Evolutionary conservation across 2,113 vertebrate species (phyloP), one percentile per base, ranked within the genome.

Genomic region (Onychorhynchus coronatus): DNA sequence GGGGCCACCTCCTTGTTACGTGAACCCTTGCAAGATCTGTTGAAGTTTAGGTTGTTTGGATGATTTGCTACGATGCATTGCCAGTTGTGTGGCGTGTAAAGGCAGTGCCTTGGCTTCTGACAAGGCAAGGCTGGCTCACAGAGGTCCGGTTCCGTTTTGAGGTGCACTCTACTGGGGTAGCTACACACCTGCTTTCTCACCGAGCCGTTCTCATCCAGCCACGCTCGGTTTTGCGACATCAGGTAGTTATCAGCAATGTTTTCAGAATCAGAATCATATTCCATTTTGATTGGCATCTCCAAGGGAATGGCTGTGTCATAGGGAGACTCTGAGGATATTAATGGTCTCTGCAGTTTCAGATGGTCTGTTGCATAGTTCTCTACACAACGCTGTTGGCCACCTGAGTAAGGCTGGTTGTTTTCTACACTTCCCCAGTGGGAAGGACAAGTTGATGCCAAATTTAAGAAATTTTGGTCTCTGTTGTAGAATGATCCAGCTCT

Each of bases 201-300:
- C 0, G 93, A 16, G 14, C 97, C 24, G 0, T 97, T 97, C 12
- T 98, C 97, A 50, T 98, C 98, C 41, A 88, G 77, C 99, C 99
- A 99, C 22, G 97, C 73, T 52, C 94, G 98, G 66, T 97, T 96
- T 42, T 96, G 97, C 1, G 84, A 52, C 12, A 74, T 30, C 12
- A 86, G 24, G 62, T 98, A 98, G 63, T 95, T 91, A 2, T 98
- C 98, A 0, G 97, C 97, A 41, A 98, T 93, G 8, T 99, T 98
- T 91, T 99, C 99, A 0, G 98, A 98, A 94, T 99, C 99, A 0
- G 98, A 98, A 95, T 99, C 99, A 0, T 98, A 98, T 95, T 99
- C 99, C 0, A 93, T 98, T 97, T 99, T 99, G 94, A 99, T 98
- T 46, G 98, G 98, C 94, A 98, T 97, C n/a, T 99, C 98, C 5